Evolutionary conservation across 1,140 invertebrate species (phyloP).

Genomic region (Zaprionus ghesquierei): DNA sequence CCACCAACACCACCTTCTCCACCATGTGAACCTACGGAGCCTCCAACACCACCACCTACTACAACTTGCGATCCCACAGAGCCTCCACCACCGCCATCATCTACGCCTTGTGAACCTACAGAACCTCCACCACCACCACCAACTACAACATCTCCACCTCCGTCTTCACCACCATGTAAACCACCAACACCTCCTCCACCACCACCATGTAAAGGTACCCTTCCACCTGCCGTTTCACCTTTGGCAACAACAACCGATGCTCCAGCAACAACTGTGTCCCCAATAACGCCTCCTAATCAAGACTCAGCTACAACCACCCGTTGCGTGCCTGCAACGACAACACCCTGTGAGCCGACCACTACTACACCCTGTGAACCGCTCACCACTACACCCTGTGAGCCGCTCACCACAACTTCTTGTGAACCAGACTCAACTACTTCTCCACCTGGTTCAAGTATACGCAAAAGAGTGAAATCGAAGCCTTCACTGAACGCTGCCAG

Average conservation of each 20-base stretch:
- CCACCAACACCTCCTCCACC: neutral
- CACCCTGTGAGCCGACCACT: neutral
- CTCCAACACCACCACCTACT: neutral
- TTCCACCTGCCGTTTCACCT: neutral
- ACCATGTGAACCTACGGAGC: neutral
- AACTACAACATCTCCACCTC: neutral
- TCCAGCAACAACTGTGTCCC: neutral
- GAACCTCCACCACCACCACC: neutral
- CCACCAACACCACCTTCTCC: slow-evolving; percentile 3
- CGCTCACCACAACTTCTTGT: neutral
- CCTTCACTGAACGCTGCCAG: slow-evolving; percentile 4
- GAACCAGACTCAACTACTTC: neutral
- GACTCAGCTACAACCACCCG: neutral
- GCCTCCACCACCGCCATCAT: neutral
- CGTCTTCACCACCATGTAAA: neutral
- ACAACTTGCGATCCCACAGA: neutral
- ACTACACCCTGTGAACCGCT: neutral
- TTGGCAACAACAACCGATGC: neutral
- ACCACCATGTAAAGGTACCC: neutral
- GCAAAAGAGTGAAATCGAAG: neutral
- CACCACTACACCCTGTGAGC: neutral
- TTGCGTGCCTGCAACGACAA: neutral
- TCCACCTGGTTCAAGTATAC: neutral
- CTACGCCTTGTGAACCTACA: neutral
- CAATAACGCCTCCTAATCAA: neutral